phyloP scores from a whole-genome alignment of 2,113 vertebrate genomes.

The Agelaius phoeniceus region DNA sequence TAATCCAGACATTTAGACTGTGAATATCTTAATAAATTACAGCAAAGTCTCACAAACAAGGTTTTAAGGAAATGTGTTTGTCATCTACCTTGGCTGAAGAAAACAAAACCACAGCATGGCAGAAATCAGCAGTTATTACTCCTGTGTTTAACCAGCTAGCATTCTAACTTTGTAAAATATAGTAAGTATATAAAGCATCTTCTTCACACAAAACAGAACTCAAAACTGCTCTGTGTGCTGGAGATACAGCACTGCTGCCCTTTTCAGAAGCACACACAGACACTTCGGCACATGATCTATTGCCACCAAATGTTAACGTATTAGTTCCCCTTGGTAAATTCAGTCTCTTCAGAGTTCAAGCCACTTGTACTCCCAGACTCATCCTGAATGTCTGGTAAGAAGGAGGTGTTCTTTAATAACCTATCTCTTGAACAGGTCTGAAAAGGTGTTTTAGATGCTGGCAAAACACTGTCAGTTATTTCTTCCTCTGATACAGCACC shows the following conservation, averaged over 20 bases:
- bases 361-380: not conserved
- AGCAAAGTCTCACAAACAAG: not conserved
- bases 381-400: not conserved
- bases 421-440: not conserved
- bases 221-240: not conserved
- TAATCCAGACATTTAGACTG: not conserved
- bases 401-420: not conserved
- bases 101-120: not conserved
- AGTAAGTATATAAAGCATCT: not conserved
- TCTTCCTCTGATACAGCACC: not conserved
- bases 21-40: not conserved
- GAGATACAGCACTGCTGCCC: not conserved
- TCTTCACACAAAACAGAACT: not conserved
- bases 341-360: not conserved
- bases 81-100: not conserved
- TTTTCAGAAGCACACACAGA: not conserved
- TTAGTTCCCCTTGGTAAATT: not conserved
- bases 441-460: not conserved
- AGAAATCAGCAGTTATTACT: not conserved
- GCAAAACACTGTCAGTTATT: not conserved
- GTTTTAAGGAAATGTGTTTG: not conserved
- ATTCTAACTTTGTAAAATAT: not conserved
- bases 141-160: not conserved
- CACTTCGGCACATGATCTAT: not conserved
- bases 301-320: not conserved